phyloP scores from a whole-genome alignment of 1,140 invertebrate species.

The Amphibalanus amphitrite region DNA sequence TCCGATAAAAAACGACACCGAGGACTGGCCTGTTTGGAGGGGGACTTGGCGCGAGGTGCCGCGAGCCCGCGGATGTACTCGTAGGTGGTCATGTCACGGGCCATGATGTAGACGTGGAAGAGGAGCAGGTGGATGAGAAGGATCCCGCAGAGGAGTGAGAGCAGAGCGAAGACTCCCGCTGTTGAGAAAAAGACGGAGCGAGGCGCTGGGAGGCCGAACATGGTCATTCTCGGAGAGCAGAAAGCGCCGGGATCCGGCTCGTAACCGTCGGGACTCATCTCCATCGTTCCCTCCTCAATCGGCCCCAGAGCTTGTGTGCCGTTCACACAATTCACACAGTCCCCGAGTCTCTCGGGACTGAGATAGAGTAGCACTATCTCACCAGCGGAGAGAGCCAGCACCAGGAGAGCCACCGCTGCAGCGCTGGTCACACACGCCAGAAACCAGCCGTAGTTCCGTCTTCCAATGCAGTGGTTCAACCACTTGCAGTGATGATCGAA shows the following conservation, averaged over 20 bases:
- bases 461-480: slow-evolving; percentile 91
- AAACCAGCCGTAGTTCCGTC: slow-evolving; percentile 74
- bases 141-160: slow-evolving; percentile 45
- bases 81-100: slow-evolving; percentile 69
- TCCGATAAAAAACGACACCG: not conserved
- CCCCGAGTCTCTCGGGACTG: not conserved
- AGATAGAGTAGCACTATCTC: slow-evolving; percentile 38
- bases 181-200: slow-evolving; percentile 24
- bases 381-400: slow-evolving; percentile 45
- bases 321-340: not conserved
- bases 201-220: slow-evolving; percentile 20
- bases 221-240: slow-evolving; percentile 12
- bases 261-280: no score
- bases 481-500: slow-evolving; percentile 95
- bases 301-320: no score
- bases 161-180: slow-evolving; percentile 22
- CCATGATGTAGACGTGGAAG: slow-evolving; percentile 73
- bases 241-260: no score
- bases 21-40: not conserved
- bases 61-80: slow-evolving; percentile 40
- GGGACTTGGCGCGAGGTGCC: not conserved
- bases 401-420: slow-evolving; percentile 46
- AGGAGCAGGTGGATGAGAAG: slow-evolving; percentile 71
- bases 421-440: slow-evolving; percentile 66
- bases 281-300: not conserved